phyloP scores from a whole-genome alignment of 2,797 vertebrate genomes.

The Margarornis squamiger region DNA sequence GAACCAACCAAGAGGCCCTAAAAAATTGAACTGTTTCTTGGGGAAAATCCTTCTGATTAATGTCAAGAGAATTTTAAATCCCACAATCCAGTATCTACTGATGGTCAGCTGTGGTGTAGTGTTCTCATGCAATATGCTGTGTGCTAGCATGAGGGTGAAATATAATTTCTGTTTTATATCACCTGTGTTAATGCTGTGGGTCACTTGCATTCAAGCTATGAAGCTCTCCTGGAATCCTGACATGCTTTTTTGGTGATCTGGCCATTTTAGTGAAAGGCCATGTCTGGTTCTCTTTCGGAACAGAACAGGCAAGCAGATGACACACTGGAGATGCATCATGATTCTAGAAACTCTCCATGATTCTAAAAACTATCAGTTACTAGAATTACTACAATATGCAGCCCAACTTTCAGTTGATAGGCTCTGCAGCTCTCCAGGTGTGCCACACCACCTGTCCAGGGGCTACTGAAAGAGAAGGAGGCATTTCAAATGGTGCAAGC shows the following conservation, averaged over 20 bases:
- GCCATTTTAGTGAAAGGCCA: background rate
- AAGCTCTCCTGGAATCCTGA: background rate
- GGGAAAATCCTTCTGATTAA: background rate
- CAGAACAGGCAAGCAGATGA: background rate
- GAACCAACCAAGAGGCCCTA: background rate
- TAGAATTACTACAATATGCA: background rate
- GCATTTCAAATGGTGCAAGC: background rate
- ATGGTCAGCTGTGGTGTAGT: background rate
- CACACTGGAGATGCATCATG: background rate
- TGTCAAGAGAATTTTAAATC: background rate
- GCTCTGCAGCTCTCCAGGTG: background rate
- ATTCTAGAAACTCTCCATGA: background rate
- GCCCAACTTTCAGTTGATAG: background rate
- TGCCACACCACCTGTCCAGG: background rate
- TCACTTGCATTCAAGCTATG: background rate
- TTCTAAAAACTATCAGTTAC: background rate
- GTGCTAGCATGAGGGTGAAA: background rate
- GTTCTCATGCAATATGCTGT: background rate
- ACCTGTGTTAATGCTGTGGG: background rate
- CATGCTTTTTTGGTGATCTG: background rate
- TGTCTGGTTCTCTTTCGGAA: background rate
- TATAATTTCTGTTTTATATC: background rate
- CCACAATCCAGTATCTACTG: background rate
- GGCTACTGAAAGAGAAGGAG: background rate
- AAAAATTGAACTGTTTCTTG: background rate